These are phyloP conservation scores for Pseudoatta argentina DNA, from an alignment of 1,140 invertebrate genomes.

Conservation along the genomic window DNA sequence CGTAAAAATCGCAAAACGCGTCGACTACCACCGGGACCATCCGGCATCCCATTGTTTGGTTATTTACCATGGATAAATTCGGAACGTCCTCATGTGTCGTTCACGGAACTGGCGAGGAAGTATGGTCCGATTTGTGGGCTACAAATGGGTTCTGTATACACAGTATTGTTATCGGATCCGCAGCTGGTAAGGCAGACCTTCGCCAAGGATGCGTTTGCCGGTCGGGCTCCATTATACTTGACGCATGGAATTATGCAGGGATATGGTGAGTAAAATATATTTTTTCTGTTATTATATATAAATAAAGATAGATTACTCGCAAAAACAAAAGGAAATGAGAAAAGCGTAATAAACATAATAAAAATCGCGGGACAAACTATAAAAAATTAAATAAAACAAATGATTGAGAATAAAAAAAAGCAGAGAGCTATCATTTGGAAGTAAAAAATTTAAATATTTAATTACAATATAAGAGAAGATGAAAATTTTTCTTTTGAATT, in stretches of 20 bases:
- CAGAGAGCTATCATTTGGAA: neutral
- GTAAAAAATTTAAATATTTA: neutral
- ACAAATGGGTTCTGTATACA: slow-evolving; percentile 90
- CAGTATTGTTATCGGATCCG: slow-evolving; percentile 91
- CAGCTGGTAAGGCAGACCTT: slow-evolving; percentile 90
- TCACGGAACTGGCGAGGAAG: slow-evolving; percentile 88
- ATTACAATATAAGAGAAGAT: neutral
- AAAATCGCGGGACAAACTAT: neutral
- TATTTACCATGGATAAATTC: slow-evolving; percentile 91
- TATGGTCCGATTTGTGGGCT: slow-evolving; percentile 92
- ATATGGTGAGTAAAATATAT: slow-evolving; percentile 89
- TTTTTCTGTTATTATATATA: slow-evolving; percentile 8
- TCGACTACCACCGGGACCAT: slow-evolving; percentile 91
- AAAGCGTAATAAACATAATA: neutral
- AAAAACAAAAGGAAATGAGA: neutral
- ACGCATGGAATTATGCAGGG: slow-evolving; percentile 95
- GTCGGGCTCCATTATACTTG: slow-evolving; percentile 92
- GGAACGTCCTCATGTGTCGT: slow-evolving; percentile 89
- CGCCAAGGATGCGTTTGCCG: slow-evolving; percentile 89
- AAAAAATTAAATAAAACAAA: neutral
- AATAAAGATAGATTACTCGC: neutral
- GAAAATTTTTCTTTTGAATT: neutral
- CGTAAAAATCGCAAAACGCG: slow-evolving; percentile 39
- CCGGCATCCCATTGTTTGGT: slow-evolving; percentile 92
- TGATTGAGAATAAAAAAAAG: neutral